A percentile compares a stretch with the other conserved stretches of the same genome.
Conservation (phyloP, 2,797 vertebrate species). For the Chelmon rostratus region DNA sequence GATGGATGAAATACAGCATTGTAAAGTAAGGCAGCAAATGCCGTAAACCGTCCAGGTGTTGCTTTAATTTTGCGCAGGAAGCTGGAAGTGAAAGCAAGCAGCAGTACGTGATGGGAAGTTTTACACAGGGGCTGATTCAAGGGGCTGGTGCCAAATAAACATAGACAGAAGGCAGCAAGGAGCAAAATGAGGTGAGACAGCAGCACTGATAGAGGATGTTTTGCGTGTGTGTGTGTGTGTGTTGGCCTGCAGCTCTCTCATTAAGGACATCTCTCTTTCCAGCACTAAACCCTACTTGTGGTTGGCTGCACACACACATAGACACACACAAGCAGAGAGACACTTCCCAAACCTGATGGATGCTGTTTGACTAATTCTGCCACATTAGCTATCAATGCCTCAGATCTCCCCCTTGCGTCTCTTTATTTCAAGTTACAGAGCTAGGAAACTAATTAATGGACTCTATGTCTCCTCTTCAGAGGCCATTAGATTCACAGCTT, state of each 20-base stretch:
- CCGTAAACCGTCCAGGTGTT: conserved; percentile 70
- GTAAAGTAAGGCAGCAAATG: conserved; percentile 50
- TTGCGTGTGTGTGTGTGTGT: conserved; percentile 26
- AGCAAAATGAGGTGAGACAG: conserved; percentile 68
- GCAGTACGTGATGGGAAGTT: conserved; percentile 38
- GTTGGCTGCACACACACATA: conserved; percentile 8
- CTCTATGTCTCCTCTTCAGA: conserved; percentile 64
- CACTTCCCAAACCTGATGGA: conserved; percentile 39
- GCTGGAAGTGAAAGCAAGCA: conserved; percentile 40
- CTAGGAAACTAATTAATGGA: conserved; percentile 68
- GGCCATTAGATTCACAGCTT: conserved; percentile 61
- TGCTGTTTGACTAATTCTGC: conserved; percentile 47
- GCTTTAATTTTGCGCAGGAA: conserved; percentile 52
- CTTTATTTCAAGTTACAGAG: conserved; percentile 64
- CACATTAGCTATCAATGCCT: conserved; percentile 55
- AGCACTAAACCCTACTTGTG: conserved; percentile 27
- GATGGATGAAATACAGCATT: conserved; percentile 46
- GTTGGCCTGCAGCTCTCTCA: conserved; percentile 44
- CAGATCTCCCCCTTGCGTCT: conserved; percentile 51
- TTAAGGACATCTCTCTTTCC: conserved; percentile 56
- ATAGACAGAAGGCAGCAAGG: conserved; percentile 63
- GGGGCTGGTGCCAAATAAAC: conserved; percentile 66
- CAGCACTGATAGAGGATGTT: conserved; percentile 58
- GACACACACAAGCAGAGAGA: conserved; percentile 1
- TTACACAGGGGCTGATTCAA: conserved; percentile 52